Conservation (phyloP, 2,888 invertebrate species). For the Mechanitis messenoides region DNA sequence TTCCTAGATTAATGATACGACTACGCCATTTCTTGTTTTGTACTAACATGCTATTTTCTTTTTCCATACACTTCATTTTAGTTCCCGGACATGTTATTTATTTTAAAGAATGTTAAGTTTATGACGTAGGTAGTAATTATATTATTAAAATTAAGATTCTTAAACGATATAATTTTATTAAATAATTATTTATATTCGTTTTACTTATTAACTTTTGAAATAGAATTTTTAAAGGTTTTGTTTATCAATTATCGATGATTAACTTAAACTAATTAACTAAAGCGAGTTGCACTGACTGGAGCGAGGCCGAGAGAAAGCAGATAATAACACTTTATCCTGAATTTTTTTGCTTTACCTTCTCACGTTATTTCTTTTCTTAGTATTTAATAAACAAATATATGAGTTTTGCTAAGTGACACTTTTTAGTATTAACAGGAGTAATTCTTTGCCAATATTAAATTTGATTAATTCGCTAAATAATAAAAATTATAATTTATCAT, state of each 20-base stretch:
- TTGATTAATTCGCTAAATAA: too few relatives aligned
- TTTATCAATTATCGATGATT: too few relatives aligned
- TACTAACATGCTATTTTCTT: constrained; percentile 9
- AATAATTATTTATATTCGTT: too few relatives aligned
- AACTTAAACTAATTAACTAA: too few relatives aligned
- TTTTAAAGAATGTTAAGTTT: neutral
- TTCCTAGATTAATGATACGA: neutral
- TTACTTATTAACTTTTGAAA: too few relatives aligned
- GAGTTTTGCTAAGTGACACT: constrained; percentile 16
- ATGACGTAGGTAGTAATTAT: too few relatives aligned
- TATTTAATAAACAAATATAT: constrained; percentile 9
- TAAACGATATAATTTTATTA: too few relatives aligned
- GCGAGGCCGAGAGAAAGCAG: neutral
- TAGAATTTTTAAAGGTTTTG: too few relatives aligned
- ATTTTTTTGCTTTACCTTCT: constrained; percentile 11
- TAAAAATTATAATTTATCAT: too few relatives aligned
- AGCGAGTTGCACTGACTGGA: constrained; percentile 5
- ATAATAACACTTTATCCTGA: constrained; percentile 13
- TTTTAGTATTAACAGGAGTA: constrained; percentile 2
- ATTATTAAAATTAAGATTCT: too few relatives aligned
- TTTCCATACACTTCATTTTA: constrained; percentile 19
- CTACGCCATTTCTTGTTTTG: constrained; percentile 6
- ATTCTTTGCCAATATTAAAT: too few relatives aligned
- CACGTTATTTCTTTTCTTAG: constrained; percentile 11
- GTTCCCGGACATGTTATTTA: neutral